phyloP scores from a whole-genome alignment of 2,113 vertebrate species.

The Campylomormyrus tamandua region DNA sequence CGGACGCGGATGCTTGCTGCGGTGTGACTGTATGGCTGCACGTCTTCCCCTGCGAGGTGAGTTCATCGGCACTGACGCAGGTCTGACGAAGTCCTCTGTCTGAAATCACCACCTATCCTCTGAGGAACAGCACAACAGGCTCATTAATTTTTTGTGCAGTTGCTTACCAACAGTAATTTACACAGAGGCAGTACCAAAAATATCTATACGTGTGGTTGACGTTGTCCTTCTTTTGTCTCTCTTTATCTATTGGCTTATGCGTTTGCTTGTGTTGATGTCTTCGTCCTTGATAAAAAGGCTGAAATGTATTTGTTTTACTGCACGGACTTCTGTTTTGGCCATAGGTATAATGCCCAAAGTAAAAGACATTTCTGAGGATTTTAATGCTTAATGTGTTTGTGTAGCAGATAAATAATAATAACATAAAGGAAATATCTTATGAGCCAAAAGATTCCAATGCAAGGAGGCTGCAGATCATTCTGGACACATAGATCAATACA shows the following conservation, averaged over 20 bases:
- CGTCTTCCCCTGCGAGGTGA: slow-evolving; percentile 46
- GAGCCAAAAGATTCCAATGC: not conserved
- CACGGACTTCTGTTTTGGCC: not conserved
- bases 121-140: slow-evolving; percentile 42
- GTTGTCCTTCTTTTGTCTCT: not conserved
- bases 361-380: not conserved
- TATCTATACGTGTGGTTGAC: not conserved
- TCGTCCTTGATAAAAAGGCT: not conserved
- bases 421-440: not conserved
- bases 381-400: not conserved
- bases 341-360: not conserved
- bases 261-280: not conserved
- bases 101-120: slow-evolving; percentile 66
- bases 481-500: not conserved
- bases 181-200: not conserved
- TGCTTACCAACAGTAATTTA: not conserved
- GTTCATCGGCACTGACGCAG: slow-evolving; percentile 75
- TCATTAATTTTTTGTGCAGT: slow-evolving; percentile 56
- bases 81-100: slow-evolving; percentile 75
- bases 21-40: slow-evolving; percentile 42
- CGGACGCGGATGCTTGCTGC: slow-evolving; percentile 43
- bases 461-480: not conserved
- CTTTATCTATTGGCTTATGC: not conserved
- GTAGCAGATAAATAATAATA: not conserved
- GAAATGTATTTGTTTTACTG: not conserved